A percentile compares a stretch with the other conserved stretches of the same genome.
phyloP scores from a whole-genome alignment of 2,113 vertebrate genomes.

The Epinephelus moara region DNA sequence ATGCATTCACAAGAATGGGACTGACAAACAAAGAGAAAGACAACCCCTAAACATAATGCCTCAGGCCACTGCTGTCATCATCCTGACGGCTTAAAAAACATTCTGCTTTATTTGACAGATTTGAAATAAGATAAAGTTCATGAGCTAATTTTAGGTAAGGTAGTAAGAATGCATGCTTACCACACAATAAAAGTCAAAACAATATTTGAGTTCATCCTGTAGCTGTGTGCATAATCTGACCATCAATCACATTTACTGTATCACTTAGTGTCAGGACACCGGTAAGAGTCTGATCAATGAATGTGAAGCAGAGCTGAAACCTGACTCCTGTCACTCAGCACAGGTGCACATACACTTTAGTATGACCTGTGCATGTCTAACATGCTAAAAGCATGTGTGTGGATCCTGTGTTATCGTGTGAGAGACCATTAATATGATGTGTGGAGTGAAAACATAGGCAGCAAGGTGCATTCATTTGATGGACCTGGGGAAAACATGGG shows the following conservation, averaged over 20 bases:
- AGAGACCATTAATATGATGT: constrained; percentile 40
- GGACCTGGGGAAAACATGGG: constrained; percentile 26
- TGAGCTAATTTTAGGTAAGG: background rate
- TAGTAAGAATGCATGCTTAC: constrained; percentile 26
- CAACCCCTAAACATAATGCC: too few species aligned
- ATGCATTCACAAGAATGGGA: too few species aligned
- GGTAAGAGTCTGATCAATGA: constrained; percentile 63
- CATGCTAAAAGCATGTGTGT: constrained; percentile 51
- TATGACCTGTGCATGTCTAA: background rate
- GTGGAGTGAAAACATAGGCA: constrained; percentile 52
- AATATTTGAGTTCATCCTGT: constrained; percentile 32
- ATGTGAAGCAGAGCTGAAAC: constrained; percentile 55
- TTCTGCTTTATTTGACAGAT: too few species aligned
- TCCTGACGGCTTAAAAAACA: too few species aligned
- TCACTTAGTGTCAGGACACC: constrained; percentile 55
- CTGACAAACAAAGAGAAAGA: too few species aligned
- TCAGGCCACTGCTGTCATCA: too few species aligned
- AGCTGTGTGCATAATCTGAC: constrained; percentile 16
- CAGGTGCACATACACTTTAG: constrained; percentile 40
- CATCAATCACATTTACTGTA: constrained; percentile 54
- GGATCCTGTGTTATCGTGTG: constrained; percentile 17
- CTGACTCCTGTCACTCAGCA: constrained; percentile 51
- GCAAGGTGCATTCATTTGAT: constrained; percentile 32
- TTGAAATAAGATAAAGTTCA: too few species aligned
- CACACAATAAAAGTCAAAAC: constrained; percentile 40